A percentile compares a stretch with the other conserved stretches of the same genome.
Evolutionary conservation across 2,888 invertebrate species (phyloP).

Genomic region (Hydrotaea diabolus): DNA sequence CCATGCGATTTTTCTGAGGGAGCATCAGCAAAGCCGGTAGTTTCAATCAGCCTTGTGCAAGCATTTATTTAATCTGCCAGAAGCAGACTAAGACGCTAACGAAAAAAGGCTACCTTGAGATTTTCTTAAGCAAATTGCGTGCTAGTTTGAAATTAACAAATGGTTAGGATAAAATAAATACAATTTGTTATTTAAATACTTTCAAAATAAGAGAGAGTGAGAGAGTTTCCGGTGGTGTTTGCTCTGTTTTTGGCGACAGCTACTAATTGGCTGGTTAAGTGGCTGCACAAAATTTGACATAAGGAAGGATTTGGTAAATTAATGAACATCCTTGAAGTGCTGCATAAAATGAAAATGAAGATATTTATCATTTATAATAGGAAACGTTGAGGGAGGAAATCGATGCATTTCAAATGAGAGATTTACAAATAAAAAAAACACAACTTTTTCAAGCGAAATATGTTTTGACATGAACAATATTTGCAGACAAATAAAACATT

Average conservation of each 20-base stretch:
- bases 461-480: too few species aligned
- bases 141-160: constrained; percentile 27
- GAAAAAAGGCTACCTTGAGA: constrained; percentile 17
- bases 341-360: background rate
- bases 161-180: constrained; percentile 30
- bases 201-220: background rate
- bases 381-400: too few species aligned
- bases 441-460: too few species aligned
- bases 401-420: too few species aligned
- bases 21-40: background rate
- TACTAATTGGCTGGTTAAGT: constrained; percentile 20
- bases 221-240: background rate
- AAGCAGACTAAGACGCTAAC: background rate
- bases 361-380: background rate
- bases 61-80: constrained; percentile 22
- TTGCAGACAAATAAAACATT: too few species aligned
- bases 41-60: background rate
- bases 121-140: constrained; percentile 16
- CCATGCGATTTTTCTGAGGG: background rate
- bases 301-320: background rate
- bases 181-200: constrained; percentile 28
- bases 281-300: background rate
- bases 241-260: background rate
- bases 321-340: background rate
- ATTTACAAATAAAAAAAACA: too few species aligned